Evolutionary conservation across 2,888 invertebrate genomes (phyloP).

Genomic region (Lasioglossum oenotherae): DNA sequence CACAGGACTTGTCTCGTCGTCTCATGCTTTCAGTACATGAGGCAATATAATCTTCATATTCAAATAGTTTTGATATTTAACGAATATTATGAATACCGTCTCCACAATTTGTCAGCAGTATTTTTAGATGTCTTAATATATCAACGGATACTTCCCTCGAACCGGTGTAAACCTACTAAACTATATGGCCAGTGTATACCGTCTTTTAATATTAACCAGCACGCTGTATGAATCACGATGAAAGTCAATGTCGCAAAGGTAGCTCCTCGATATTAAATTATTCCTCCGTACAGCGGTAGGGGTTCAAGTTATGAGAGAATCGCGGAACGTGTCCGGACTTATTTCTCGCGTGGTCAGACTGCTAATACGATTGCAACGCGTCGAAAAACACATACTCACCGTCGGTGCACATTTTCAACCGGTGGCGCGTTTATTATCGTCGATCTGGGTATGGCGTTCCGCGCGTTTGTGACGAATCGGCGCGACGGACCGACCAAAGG

Average conservation of each 20-base stretch:
- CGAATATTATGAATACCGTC: background rate
- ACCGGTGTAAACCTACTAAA: background rate
- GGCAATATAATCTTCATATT: background rate
- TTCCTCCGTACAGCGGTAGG: background rate
- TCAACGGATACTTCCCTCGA: background rate
- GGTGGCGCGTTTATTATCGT: constrained; percentile 20
- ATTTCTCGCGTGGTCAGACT: background rate
- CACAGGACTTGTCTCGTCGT: background rate
- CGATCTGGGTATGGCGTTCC: constrained; percentile 12
- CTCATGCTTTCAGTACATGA: background rate
- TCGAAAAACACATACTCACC: background rate
- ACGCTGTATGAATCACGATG: constrained; percentile 14
- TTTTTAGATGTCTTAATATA: background rate
- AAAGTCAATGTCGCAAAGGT: constrained; percentile 31
- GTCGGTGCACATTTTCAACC: background rate
- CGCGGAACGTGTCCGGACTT: background rate
- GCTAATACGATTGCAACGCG: constrained; percentile 1
- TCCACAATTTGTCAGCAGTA: background rate
- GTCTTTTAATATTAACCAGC: constrained; percentile 23
- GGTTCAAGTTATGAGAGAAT: background rate
- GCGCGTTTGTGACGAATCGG: constrained; percentile 1
- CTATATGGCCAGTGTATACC: background rate
- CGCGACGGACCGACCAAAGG: background rate
- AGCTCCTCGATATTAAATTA: constrained; percentile 19
- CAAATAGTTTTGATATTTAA: background rate